phyloP scores from a whole-genome alignment of 1,140 invertebrate genomes.

The Nebria ingens region DNA sequence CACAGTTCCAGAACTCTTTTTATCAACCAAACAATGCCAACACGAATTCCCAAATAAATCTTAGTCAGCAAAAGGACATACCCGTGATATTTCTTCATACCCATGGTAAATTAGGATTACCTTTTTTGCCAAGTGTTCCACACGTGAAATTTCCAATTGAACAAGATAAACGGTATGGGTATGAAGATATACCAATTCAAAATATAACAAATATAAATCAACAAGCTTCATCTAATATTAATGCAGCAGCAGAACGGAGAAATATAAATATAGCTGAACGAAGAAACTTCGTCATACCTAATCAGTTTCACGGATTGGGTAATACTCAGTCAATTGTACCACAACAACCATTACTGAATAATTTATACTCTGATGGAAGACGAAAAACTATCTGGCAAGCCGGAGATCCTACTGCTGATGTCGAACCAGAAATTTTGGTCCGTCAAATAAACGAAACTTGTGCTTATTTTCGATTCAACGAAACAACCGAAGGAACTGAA shows the following conservation, averaged over 20 bases:
- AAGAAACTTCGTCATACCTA: no score
- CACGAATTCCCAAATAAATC: neutral
- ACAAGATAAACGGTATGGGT: neutral
- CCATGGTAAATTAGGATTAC: neutral
- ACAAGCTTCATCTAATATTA: no score
- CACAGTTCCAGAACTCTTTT: no score
- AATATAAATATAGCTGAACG: no score
- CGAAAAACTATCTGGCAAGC: neutral
- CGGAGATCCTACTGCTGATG: neutral
- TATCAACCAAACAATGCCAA: neutral
- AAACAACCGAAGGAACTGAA: neutral
- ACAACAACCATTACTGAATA: no score
- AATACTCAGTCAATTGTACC: no score
- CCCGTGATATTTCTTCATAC: neutral
- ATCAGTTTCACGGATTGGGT: no score
- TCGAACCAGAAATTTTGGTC: neutral
- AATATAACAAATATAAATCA: no score
- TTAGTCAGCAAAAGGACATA: neutral
- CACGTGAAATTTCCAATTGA: neutral
- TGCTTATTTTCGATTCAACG: neutral
- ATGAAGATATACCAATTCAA: neutral
- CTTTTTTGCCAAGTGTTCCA: neutral
- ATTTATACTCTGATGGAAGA: no score
- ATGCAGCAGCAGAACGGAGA: no score
- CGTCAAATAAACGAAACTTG: neutral